Percentiles rank a stretch among this genome's conserved stretches.
Evolutionary conservation across 2,888 invertebrate species (phyloP).

Genomic region (Hirtodrosophila histrioides): DNA sequence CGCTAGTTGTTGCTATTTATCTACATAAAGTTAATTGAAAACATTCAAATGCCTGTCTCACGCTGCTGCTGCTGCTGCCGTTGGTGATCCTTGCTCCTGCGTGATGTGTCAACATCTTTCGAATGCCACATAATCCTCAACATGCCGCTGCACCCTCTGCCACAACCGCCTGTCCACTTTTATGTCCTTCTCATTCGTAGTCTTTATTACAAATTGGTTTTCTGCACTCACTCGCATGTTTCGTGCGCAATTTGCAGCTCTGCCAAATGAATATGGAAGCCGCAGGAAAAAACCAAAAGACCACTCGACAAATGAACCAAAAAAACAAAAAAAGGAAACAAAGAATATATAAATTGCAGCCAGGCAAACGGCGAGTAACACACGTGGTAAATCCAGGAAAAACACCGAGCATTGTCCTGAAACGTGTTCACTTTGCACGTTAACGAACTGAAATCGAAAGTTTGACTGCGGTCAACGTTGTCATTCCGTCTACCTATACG

Average conservation of each 20-base stretch:
- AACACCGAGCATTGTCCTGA: constrained; percentile 42
- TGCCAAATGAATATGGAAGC: constrained; percentile 65
- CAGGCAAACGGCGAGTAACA: constrained; percentile 25
- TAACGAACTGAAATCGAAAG: constrained; percentile 76
- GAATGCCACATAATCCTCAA: constrained; percentile 51
- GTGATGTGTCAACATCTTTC: constrained; percentile 81
- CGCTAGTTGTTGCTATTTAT: constrained; percentile 60
- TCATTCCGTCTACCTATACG: constrained; percentile 37
- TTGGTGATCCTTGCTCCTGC: constrained; percentile 35
- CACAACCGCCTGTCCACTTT: constrained; percentile 45
- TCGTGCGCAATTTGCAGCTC: constrained; percentile 72
- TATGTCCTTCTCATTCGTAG: constrained; percentile 56
- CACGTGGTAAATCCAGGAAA: constrained; percentile 54
- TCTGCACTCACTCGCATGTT: constrained; percentile 74
- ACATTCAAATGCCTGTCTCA: constrained; percentile 65
- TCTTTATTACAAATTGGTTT: constrained; percentile 80
- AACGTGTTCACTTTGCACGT: constrained; percentile 73
- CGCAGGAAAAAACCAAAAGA: constrained; percentile 22
- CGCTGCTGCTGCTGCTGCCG: too few species aligned
- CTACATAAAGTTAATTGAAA: constrained; percentile 75
- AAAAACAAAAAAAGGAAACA: constrained; percentile 13
- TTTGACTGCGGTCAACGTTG: constrained; percentile 67
- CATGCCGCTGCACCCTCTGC: constrained; percentile 11
- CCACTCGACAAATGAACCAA: constrained; percentile 29
- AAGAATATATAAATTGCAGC: constrained; percentile 63